Evolutionary conservation across 2,113 vertebrate species (phyloP), one percentile per base, ranked within the genome.

Genomic region (Xiphophorus couchianus): DNA sequence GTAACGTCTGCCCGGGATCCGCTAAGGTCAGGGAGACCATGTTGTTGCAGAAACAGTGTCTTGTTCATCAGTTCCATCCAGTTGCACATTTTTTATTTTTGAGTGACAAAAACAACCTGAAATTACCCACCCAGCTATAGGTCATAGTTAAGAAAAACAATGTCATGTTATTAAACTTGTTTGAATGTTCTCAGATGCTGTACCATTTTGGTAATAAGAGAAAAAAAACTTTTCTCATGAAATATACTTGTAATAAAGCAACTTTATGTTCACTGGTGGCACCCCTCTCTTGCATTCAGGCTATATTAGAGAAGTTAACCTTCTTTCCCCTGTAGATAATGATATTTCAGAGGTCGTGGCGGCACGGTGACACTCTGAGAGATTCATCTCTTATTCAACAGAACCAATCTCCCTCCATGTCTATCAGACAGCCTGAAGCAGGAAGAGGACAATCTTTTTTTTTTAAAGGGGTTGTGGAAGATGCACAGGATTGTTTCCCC

Each of bases 331-430:
- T 89, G 89, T 80, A 93, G 93, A 93, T 93, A 93, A 93, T 93
- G 89, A 93, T 93, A 90, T 93, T 93, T 92, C 90, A 90, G 88
- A 90, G 93, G 90, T 91, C 73, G 69, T 76, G 81, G 84, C 78
- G 6, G 75, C 77, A 75, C 69, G 71, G 90, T 89, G 89, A 92
- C 91, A 91, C 76, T 84, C 73, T 74, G 77, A 81, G 81, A 93
- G 89, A 92, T 91, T 91, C 90, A 93, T 93, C 82, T 91, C 90
- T 92, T 93, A 93, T 93, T 93, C 91, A 92, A 85, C 93, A 92
- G 84, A 93, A 90, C 88, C 91, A 93, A 93, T 93, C 93, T 91
- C 87, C 72, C 69, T 88, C 82, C 81, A 77, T 91, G 91, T 91
- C 91, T 85, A 88, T 93, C 91, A 91, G 88, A 76, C 68, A 68